Evolutionary conservation across 2,888 invertebrate genomes (phyloP).

Genomic region (Tribolium freemani): DNA sequence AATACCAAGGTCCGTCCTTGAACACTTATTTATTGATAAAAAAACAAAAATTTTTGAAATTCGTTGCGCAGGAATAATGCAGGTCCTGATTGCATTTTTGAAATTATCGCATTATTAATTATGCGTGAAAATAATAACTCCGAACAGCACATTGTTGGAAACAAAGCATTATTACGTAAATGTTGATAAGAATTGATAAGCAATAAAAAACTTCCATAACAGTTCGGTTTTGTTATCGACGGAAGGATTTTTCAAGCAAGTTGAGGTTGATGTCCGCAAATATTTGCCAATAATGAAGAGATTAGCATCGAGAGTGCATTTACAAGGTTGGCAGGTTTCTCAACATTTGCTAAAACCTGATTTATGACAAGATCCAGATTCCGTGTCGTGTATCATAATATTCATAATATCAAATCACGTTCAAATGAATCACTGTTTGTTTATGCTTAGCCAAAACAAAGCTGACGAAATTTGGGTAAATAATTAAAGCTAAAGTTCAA

Average conservation of each 20-base stretch:
- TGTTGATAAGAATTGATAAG: not conserved
- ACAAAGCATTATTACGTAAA: not conserved
- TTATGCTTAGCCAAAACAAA: not conserved
- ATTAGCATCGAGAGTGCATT: conserved; percentile 7
- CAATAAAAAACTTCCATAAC: not conserved
- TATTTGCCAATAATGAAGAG: conserved; percentile 8
- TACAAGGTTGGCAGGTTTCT: conserved; percentile 5
- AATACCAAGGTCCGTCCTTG: not conserved
- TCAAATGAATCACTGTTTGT: not conserved
- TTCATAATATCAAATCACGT: no score
- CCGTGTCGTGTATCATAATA: not conserved
- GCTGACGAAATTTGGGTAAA: not conserved
- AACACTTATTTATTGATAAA: not conserved
- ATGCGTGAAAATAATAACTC: not conserved
- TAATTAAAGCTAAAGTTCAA: not conserved
- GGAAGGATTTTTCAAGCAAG: not conserved
- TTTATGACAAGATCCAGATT: not conserved
- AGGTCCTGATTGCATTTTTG: not conserved
- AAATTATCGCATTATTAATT: not conserved
- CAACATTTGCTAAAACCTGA: not conserved
- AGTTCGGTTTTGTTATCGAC: not conserved
- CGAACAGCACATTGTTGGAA: not conserved
- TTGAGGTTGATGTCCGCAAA: conserved; percentile 14
- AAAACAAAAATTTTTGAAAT: not conserved
- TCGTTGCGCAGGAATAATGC: not conserved